Conservation (phyloP, 2,113 vertebrate genomes). For the Rhinoderma darwinii region DNA sequence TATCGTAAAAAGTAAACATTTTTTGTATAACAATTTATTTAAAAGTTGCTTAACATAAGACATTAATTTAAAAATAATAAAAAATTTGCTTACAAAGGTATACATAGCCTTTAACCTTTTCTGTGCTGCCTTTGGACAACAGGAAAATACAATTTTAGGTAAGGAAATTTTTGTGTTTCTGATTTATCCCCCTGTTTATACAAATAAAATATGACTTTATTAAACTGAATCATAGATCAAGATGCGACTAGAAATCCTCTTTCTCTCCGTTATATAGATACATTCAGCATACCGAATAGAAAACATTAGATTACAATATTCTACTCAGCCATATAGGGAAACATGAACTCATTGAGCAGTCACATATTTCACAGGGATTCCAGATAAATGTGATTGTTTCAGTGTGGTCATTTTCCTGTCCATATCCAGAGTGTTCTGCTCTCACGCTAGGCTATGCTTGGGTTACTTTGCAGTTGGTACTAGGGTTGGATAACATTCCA, state of each 20-base stretch:
- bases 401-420: conserved; percentile 53
- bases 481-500: conserved; percentile 55
- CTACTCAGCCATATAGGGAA: not conserved
- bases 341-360: conserved; percentile 10
- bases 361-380: conserved; percentile 30
- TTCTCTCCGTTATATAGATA: not conserved
- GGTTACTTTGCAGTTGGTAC: conserved; percentile 54
- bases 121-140: too few species aligned
- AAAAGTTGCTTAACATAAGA: too few species aligned
- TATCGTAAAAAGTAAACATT: too few species aligned
- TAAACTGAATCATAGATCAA: not conserved
- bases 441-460: conserved; percentile 53
- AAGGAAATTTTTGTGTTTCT: not conserved
- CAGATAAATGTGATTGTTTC: conserved; percentile 47
- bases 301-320: not conserved
- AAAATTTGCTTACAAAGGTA: too few species aligned
- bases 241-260: not conserved
- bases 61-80: too few species aligned
- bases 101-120: too few species aligned
- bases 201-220: not conserved
- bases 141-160: too few species aligned
- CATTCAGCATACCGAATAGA: not conserved
- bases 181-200: not conserved
- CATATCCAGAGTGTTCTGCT: conserved; percentile 44
- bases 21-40: too few species aligned